phyloP scores from a whole-genome alignment of 1,140 invertebrate species.

The Phymastichus coffea region DNA sequence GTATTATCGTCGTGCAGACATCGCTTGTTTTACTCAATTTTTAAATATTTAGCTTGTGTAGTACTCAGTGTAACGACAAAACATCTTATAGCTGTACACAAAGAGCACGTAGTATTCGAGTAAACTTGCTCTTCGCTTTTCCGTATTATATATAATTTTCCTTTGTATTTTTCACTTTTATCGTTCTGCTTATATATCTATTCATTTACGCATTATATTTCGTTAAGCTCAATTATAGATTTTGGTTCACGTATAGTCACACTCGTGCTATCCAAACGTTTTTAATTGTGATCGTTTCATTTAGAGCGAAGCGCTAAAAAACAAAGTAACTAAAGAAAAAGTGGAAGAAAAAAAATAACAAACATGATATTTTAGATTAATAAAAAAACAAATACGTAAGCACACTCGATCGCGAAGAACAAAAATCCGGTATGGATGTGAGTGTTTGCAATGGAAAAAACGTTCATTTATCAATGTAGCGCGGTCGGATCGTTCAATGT shows the following conservation, averaged over 20 bases:
- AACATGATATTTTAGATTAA: not conserved
- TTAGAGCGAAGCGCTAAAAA: slow-evolving; percentile 8
- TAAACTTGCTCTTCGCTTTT: slow-evolving; percentile 10
- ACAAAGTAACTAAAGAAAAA: not conserved
- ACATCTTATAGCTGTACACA: too few relatives aligned
- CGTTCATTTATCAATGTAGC: too few relatives aligned
- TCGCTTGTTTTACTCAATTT: slow-evolving; percentile 11
- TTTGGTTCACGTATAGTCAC: slow-evolving; percentile 9
- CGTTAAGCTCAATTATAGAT: slow-evolving; percentile 8
- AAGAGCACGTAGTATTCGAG: not conserved
- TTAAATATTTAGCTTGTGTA: too few relatives aligned
- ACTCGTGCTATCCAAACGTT: slow-evolving; percentile 11
- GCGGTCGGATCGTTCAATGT: too few relatives aligned
- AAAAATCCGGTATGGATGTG: too few relatives aligned
- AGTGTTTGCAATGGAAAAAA: too few relatives aligned
- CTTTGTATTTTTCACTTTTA: not conserved
- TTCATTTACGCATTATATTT: slow-evolving; percentile 18
- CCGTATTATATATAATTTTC: slow-evolving; percentile 3
- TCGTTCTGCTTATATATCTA: slow-evolving; percentile 3
- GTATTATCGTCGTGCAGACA: slow-evolving; percentile 5
- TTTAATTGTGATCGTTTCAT: slow-evolving; percentile 23
- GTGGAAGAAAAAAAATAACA: not conserved
- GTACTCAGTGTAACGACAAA: too few relatives aligned
- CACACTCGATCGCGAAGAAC: too few relatives aligned
- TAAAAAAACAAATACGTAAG: not conserved